Evolutionary conservation across 2,797 vertebrate species (phyloP).

Genomic region (Knipowitschia caucasica): DNA sequence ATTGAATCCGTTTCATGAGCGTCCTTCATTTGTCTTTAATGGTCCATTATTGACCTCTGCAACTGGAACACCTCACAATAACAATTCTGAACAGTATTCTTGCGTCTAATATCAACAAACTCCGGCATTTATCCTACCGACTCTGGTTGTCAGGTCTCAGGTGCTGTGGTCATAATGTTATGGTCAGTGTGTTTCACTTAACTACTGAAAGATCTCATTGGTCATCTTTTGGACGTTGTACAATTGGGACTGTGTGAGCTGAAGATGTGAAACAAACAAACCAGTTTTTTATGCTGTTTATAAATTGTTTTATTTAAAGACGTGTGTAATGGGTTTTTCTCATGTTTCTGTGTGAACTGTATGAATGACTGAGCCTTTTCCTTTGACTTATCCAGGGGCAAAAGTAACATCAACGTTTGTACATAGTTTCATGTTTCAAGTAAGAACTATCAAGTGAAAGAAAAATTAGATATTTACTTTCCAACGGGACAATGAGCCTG

Average conservation of each 20-base stretch:
- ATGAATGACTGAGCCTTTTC: no score
- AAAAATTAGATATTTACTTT: no score
- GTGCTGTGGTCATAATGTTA: background rate
- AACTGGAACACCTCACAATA: background rate
- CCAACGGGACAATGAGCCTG: no score
- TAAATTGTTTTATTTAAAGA: conserved; percentile 63
- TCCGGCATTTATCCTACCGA: background rate
- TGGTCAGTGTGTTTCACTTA: background rate
- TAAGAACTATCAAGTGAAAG: no score
- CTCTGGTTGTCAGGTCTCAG: background rate
- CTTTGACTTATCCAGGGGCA: no score
- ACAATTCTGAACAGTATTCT: background rate
- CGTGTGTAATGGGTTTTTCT: conserved; percentile 29
- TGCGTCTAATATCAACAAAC: background rate
- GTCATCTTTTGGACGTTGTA: background rate
- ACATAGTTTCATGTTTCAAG: no score
- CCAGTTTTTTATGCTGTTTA: conserved; percentile 35
- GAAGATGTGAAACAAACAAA: conserved; percentile 25
- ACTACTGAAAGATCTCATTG: conserved; percentile 3
- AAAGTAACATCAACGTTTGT: no score
- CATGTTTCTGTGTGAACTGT: conserved; percentile 38
- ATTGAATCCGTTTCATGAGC: background rate
- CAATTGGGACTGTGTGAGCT: conserved; percentile 26
- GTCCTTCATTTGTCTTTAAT: background rate
- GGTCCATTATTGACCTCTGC: no score